Evolutionary conservation across 2,888 invertebrate genomes (phyloP).

Genomic region (Sepioteuthis lessoniana): DNA sequence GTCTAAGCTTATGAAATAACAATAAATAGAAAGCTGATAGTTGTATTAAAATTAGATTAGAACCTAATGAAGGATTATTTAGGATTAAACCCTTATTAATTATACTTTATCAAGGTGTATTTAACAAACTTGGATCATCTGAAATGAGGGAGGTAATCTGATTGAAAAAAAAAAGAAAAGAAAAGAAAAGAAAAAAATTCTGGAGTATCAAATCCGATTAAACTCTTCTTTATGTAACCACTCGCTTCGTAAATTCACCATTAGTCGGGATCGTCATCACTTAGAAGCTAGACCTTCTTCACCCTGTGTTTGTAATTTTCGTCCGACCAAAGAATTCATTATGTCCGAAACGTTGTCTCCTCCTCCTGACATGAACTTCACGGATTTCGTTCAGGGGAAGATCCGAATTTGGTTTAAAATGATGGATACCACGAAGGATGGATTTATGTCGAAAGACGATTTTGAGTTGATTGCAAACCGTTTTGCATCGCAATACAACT

Average conservation of each 20-base stretch:
- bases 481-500: conserved; percentile 58
- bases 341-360: neutral
- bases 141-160: neutral
- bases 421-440: conserved; percentile 61
- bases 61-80: no score
- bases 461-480: conserved; percentile 59
- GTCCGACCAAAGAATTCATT: neutral
- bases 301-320: neutral
- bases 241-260: neutral
- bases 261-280: neutral
- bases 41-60: no score
- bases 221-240: neutral
- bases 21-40: no score
- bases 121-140: no score
- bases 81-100: no score
- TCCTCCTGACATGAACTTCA: conserved; percentile 42
- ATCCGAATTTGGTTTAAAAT: conserved; percentile 62
- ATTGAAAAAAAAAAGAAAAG: neutral
- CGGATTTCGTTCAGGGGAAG: conserved; percentile 57
- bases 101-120: no score
- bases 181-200: no score
- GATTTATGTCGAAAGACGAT: conserved; percentile 58
- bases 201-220: neutral
- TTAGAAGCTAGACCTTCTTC: neutral
- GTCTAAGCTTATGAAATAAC: no score